phyloP scores from a whole-genome alignment of 2,888 invertebrate species.

The Elysia crispata region DNA sequence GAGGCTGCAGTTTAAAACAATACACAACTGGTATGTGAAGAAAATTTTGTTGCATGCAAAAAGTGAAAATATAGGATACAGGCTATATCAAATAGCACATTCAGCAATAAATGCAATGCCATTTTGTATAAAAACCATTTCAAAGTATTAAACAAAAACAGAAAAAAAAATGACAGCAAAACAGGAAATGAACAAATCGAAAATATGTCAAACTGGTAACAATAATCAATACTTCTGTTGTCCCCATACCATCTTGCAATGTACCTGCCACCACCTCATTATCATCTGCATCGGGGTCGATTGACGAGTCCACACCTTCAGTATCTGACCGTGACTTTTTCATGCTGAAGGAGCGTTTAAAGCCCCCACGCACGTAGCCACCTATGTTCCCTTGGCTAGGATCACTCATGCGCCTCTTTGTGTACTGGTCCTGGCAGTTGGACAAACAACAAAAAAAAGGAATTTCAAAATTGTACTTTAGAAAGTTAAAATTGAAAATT shows the following conservation, averaged over 20 bases:
- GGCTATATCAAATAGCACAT: too few species aligned
- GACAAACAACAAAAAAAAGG: not conserved
- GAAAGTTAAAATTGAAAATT: too few species aligned
- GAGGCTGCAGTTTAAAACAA: too few species aligned
- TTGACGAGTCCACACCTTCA: constrained; percentile 89
- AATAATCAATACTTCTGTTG: not conserved
- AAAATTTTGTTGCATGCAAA: too few species aligned
- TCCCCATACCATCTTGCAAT: constrained; percentile 87
- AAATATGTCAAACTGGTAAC: not conserved
- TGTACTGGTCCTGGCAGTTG: constrained; percentile 66
- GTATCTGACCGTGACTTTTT: constrained; percentile 91
- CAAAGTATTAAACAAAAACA: not conserved
- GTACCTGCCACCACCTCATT: constrained; percentile 94
- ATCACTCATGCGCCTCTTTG: constrained; percentile 90
- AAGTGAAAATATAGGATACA: too few species aligned
- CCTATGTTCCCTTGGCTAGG: constrained; percentile 83
- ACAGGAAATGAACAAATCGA: not conserved
- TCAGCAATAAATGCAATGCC: too few species aligned
- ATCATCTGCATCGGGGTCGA: constrained; percentile 86
- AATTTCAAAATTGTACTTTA: too few species aligned
- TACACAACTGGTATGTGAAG: too few species aligned
- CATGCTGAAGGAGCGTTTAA: constrained; percentile 75
- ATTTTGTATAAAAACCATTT: too few species aligned
- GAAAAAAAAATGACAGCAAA: not conserved
- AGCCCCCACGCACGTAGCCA: constrained; percentile 83